Evolutionary conservation across 2,113 vertebrate species (phyloP).

Genomic region (Cichladusa arquata): DNA sequence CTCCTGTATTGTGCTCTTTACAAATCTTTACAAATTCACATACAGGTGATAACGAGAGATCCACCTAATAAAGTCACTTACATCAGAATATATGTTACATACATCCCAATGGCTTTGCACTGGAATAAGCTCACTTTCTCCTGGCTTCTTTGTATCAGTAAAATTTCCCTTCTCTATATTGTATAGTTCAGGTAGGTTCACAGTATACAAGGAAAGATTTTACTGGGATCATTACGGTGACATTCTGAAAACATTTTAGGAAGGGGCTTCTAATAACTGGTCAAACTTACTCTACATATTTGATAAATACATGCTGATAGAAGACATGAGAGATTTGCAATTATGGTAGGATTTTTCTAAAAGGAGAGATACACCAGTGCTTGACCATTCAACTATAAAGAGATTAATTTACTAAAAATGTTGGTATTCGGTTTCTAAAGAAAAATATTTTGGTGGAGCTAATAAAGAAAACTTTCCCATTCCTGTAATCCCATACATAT

Average conservation of each 20-base stretch:
- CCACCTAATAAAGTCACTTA: background rate
- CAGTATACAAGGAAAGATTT: background rate
- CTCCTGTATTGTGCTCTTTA: background rate
- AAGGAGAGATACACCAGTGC: background rate
- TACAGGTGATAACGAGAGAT: background rate
- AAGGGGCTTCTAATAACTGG: background rate
- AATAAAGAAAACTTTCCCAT: background rate
- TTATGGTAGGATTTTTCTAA: background rate
- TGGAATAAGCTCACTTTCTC: background rate
- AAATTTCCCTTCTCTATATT: background rate
- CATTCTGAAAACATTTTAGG: background rate
- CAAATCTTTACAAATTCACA: background rate
- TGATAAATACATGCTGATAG: background rate
- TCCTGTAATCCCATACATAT: background rate
- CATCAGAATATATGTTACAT: background rate
- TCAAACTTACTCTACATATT: background rate
- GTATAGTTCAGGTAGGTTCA: background rate
- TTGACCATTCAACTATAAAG: background rate
- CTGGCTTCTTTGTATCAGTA: background rate
- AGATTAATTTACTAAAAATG: background rate
- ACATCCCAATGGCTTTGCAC: background rate
- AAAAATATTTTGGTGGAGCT: background rate
- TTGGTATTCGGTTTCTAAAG: background rate
- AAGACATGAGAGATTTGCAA: background rate
- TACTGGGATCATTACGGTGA: background rate